Percentiles rank a stretch among this genome's conserved stretches.
These are phyloP conservation scores for Synanthedon tipuliformis DNA, from an alignment of 2,888 invertebrate genomes.

Conservation along the genomic window DNA sequence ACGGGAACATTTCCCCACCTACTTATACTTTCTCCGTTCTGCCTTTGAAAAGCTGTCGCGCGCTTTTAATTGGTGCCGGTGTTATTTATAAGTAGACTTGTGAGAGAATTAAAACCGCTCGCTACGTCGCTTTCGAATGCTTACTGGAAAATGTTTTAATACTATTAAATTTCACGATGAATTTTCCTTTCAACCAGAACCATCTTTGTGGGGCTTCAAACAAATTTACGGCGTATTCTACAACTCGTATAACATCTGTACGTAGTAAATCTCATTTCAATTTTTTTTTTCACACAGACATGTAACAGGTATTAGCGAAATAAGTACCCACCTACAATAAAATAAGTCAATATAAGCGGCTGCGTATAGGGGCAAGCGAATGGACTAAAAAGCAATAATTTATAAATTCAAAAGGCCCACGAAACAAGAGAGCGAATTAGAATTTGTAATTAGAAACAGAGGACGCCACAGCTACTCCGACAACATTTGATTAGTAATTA, in stretches of 20 bases:
- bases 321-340: conserved; percentile 1
- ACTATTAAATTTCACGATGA: conserved; percentile 52
- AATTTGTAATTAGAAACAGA: conserved; percentile 65
- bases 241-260: conserved; percentile 21
- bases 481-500: conserved; percentile 70
- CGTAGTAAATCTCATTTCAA: conserved; percentile 28
- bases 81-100: conserved; percentile 63
- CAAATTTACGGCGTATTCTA: conserved; percentile 39
- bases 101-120: conserved; percentile 65
- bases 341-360: neutral
- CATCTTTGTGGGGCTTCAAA: conserved; percentile 52
- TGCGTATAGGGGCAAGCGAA: conserved; percentile 5
- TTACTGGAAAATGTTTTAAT: conserved; percentile 45
- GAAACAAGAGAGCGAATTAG: conserved; percentile 67
- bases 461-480: conserved; percentile 52
- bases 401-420: conserved; percentile 66
- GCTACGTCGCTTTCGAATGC: conserved; percentile 50
- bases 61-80: conserved; percentile 62
- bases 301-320: conserved; percentile 2
- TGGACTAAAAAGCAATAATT: conserved; percentile 53
- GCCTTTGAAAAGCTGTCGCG: conserved; percentile 58
- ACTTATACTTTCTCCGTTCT: conserved; percentile 55
- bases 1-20: conserved; percentile 59
- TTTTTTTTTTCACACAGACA: conserved; percentile 10
- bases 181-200: conserved; percentile 46